A percentile compares a stretch with the other conserved stretches of the same genome.
Conservation (phyloP, 1,140 invertebrate genomes). For the Danaus melanippus region DNA sequence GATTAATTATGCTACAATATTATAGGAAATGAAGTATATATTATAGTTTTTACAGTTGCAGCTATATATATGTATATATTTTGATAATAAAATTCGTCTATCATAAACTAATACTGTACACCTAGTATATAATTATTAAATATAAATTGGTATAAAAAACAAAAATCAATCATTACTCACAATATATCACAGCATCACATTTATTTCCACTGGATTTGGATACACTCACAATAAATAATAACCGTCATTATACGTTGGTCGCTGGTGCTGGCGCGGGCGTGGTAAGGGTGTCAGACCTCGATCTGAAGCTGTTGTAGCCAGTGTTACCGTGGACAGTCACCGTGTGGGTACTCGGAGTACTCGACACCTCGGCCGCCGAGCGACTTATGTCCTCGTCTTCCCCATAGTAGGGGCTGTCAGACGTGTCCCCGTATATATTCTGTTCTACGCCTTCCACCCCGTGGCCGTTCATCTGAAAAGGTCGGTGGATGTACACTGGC, state of each 20-base stretch:
- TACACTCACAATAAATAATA: too few species aligned
- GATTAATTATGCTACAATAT: too few species aligned
- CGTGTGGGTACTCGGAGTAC: slow-evolving; percentile 27
- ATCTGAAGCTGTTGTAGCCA: slow-evolving; percentile 40
- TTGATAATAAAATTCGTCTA: too few species aligned
- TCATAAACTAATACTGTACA: too few species aligned
- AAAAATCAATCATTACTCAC: background rate
- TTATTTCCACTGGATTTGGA: slow-evolving; percentile 18
- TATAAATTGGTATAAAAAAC: too few species aligned
- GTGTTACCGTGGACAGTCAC: slow-evolving; percentile 48
- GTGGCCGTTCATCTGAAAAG: slow-evolving; percentile 35
- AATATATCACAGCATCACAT: slow-evolving; percentile 54
- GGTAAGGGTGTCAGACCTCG: slow-evolving; percentile 36
- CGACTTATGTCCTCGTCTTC: slow-evolving; percentile 12
- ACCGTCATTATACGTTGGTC: background rate
- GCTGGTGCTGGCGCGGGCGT: slow-evolving; percentile 31
- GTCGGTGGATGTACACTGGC: slow-evolving; percentile 46
- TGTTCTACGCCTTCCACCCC: slow-evolving; percentile 15
- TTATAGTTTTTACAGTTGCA: too few species aligned
- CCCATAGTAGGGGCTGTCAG: slow-evolving; percentile 7
- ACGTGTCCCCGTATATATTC: slow-evolving; percentile 8
- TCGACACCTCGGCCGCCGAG: slow-evolving; percentile 21
- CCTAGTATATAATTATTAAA: too few species aligned
- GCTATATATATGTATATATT: too few species aligned
- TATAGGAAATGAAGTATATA: too few species aligned